Evolutionary conservation across 2,888 invertebrate genomes (phyloP).

Genomic region (Pseudococcus jackbeardsleyi): DNA sequence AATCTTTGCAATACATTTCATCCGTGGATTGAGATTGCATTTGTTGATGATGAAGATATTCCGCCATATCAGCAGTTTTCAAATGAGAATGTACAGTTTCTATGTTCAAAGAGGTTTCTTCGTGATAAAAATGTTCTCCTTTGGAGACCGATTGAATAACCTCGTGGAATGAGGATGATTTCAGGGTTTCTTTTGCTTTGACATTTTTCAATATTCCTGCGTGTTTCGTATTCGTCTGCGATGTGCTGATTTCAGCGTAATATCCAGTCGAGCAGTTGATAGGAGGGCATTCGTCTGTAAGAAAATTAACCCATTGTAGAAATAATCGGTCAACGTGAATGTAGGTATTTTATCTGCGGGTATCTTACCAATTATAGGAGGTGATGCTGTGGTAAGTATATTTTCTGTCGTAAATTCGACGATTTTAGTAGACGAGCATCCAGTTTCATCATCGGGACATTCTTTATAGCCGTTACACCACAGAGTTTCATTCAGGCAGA

Average conservation of each 20-base stretch:
- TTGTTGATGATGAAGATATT: conserved; percentile 35
- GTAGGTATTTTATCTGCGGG: not conserved
- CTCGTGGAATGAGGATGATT: conserved; percentile 33
- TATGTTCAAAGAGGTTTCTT: not conserved
- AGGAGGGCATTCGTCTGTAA: conserved; percentile 31
- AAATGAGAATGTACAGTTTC: conserved; percentile 46
- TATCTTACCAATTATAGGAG: conserved; percentile 1
- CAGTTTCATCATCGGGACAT: conserved; percentile 85
- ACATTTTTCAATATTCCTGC: conserved; percentile 38
- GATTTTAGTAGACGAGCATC: conserved; percentile 71
- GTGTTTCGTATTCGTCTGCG: not conserved
- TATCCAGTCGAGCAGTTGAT: conserved; percentile 4
- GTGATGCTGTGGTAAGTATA: not conserved
- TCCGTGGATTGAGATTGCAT: conserved; percentile 8
- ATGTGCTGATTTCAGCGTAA: not conserved
- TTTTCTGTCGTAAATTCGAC: conserved; percentile 11
- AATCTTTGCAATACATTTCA: not conserved
- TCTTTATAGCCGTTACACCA: conserved; percentile 89
- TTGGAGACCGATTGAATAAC: not conserved
- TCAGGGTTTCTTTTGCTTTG: conserved; percentile 22
- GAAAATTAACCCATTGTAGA: not conserved
- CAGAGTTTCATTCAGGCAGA: conserved; percentile 77
- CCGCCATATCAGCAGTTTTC: not conserved
- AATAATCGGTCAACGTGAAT: not conserved
- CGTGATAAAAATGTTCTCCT: not conserved